Evolutionary conservation across 2,113 vertebrate genomes (phyloP).

Genomic region (Hiodon alosoides): DNA sequence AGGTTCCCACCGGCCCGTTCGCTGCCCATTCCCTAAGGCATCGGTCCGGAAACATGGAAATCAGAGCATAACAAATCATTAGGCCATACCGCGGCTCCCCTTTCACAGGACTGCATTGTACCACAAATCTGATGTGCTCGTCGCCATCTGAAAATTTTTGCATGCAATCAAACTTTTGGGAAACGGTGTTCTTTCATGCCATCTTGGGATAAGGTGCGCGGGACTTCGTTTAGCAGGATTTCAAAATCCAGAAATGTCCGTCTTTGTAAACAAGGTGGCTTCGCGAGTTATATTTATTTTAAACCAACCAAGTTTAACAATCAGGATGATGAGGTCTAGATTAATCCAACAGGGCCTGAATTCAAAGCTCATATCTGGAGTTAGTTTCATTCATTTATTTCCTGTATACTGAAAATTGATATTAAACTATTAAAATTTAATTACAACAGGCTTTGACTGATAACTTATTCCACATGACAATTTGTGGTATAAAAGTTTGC

Average conservation of each 20-base stretch:
- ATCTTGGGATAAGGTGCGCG: background rate
- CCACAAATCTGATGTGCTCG: too few relatives aligned
- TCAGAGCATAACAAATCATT: conserved; percentile 34
- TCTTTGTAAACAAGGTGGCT: conserved; percentile 5
- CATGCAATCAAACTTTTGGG: background rate
- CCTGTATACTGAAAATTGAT: too few relatives aligned
- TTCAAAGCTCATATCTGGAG: too few relatives aligned
- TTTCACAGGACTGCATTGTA: background rate
- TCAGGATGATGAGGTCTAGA: background rate
- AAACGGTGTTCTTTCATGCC: background rate
- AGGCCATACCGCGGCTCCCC: conserved; percentile 11
- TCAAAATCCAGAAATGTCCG: background rate
- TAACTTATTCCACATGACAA: background rate
- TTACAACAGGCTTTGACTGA: too few relatives aligned
- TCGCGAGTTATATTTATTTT: background rate
- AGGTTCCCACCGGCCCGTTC: conserved; percentile 45
- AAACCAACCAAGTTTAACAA: background rate
- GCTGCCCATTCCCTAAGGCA: conserved; percentile 41
- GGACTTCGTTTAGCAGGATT: background rate
- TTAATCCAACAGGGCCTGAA: too few relatives aligned
- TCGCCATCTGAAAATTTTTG: background rate
- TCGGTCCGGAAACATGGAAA: conserved; percentile 44
- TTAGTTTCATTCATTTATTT: too few relatives aligned
- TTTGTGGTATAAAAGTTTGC: background rate
- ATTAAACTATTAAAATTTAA: too few relatives aligned